A percentile compares a stretch with the other conserved stretches of the same genome.
These are phyloP conservation scores for Synergus japonicus DNA, from an alignment of 2,888 invertebrate species.

Conservation along the genomic window DNA sequence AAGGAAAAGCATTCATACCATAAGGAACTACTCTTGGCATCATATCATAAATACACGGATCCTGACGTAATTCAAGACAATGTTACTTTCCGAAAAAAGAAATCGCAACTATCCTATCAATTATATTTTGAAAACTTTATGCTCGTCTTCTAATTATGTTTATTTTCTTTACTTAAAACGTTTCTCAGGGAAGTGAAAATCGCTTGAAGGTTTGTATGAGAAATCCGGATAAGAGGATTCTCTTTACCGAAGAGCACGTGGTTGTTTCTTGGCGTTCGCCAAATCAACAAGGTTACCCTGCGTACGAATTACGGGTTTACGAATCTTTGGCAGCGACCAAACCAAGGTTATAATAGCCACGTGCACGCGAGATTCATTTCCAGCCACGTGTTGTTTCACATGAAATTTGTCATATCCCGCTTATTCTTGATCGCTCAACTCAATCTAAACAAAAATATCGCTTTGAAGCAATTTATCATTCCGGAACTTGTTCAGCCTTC, in stretches of 20 bases:
- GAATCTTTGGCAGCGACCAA: conserved; percentile 68
- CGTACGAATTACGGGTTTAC: conserved; percentile 65
- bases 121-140: background rate
- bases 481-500: background rate
- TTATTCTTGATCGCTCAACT: background rate
- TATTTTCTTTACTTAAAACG: background rate
- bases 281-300: conserved; percentile 67
- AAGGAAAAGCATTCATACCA: conserved; percentile 47
- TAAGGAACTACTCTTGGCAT: conserved; percentile 55
- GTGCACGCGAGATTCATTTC: conserved; percentile 60
- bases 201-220: background rate
- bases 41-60: conserved; percentile 42
- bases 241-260: conserved; percentile 55
- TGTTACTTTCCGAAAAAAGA: conserved; percentile 3
- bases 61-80: conserved; percentile 35
- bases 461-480: conserved; percentile 1
- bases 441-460: conserved; percentile 18
- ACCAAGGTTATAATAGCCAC: conserved; percentile 63
- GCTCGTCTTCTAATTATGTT: background rate
- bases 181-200: background rate
- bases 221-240: conserved; percentile 38
- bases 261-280: conserved; percentile 68
- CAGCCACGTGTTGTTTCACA: conserved; percentile 57
- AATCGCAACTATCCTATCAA: background rate
- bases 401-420: conserved; percentile 42